Evolutionary conservation across 2,113 vertebrate genomes (phyloP).

Genomic region (Candoia aspera): DNA sequence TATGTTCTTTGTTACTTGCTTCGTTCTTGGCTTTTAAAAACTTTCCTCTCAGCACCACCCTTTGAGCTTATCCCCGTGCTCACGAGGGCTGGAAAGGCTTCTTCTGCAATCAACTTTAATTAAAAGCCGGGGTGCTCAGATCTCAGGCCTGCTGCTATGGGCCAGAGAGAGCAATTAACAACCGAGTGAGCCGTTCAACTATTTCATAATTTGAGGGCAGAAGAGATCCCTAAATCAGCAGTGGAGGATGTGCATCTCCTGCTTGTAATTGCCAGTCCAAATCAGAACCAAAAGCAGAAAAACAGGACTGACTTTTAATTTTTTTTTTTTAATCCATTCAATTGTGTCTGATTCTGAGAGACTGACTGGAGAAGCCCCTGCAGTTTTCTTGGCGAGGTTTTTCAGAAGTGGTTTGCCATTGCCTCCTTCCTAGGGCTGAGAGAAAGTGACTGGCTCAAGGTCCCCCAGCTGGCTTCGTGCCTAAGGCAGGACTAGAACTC

Average conservation of each 20-base stretch:
- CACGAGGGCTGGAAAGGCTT: background rate
- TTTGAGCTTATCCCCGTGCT: background rate
- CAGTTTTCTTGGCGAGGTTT: too few species aligned
- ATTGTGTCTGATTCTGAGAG: too few species aligned
- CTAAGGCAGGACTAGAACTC: too few species aligned
- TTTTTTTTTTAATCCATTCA: too few species aligned
- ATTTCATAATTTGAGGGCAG: background rate
- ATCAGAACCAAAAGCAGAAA: background rate
- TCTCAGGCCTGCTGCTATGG: too few species aligned
- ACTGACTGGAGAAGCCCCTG: too few species aligned
- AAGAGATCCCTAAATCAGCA: background rate
- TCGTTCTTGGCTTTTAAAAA: background rate
- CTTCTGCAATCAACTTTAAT: background rate
- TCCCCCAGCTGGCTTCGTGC: too few species aligned
- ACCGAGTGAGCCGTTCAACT: background rate
- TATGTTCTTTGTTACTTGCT: background rate
- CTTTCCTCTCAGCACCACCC: background rate
- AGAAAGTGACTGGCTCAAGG: too few species aligned
- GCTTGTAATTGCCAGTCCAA: background rate
- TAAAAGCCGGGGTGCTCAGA: background rate
- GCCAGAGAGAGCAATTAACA: background rate
- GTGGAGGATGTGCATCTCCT: background rate
- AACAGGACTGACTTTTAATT: background rate
- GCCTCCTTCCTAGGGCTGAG: too few species aligned
- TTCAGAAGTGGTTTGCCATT: too few species aligned